Conservation (phyloP, 2,888 invertebrate species). For the Icerya purchasi region DNA sequence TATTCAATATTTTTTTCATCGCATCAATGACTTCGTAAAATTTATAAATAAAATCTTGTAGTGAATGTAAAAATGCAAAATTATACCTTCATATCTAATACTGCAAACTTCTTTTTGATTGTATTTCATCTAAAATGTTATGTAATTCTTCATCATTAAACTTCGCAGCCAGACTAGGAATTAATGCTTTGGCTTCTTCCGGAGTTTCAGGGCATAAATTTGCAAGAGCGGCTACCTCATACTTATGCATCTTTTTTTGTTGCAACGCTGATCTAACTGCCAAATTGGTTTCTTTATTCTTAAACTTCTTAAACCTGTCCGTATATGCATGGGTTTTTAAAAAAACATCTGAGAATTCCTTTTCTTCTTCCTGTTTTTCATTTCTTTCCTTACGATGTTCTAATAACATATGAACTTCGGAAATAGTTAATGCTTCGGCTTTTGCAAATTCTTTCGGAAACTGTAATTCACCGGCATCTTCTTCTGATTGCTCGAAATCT, state of each 20-base stretch:
- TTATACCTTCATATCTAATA: conserved; percentile 46
- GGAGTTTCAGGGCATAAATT: conserved; percentile 97
- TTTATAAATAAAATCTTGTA: too few species aligned
- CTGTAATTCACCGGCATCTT: conserved; percentile 15
- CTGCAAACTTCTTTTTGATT: conserved; percentile 93
- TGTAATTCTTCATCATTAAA: conserved; percentile 97
- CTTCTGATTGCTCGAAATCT: too few species aligned
- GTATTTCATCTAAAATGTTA: conserved; percentile 88
- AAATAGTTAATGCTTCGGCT: conserved; percentile 88
- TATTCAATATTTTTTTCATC: too few species aligned
- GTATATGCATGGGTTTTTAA: conserved; percentile 94
- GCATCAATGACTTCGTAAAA: too few species aligned
- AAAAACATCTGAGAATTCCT: conserved; percentile 95
- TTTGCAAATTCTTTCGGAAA: conserved; percentile 74
- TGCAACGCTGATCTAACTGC: conserved; percentile 79
- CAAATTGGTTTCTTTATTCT: conserved; percentile 93
- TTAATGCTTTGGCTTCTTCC: conserved; percentile 92
- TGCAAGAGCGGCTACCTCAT: conserved; percentile 89
- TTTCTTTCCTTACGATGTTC: conserved; percentile 95
- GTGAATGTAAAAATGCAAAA: too few species aligned
- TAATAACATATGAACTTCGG: conserved; percentile 85
- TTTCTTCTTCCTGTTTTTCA: conserved; percentile 93
- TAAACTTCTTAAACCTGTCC: conserved; percentile 87
- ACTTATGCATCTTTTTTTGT: conserved; percentile 91
- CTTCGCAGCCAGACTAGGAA: conserved; percentile 85